Percentiles rank a stretch among this genome's conserved stretches.
These are phyloP conservation scores for Drosophila putrida DNA, from an alignment of 2,888 invertebrate species.

Conservation along the genomic window DNA sequence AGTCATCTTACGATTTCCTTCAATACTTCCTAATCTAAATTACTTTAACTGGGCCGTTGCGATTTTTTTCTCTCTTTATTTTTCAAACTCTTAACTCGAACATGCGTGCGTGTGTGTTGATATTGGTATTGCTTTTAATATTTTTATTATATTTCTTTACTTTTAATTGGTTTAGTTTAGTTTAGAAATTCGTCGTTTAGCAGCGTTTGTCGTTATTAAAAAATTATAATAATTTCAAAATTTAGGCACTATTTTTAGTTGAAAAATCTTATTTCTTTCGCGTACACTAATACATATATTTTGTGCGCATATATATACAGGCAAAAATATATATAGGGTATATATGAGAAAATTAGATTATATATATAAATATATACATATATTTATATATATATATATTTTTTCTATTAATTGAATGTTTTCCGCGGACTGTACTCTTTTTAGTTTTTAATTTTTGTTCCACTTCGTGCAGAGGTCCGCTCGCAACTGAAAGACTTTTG, in stretches of 20 bases:
- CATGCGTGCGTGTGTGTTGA: conserved; percentile 64
- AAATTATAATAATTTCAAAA: conserved; percentile 52
- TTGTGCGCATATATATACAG: conserved; percentile 51
- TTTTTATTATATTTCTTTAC: conserved; percentile 35
- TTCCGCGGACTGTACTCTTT: conserved; percentile 85
- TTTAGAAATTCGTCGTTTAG: conserved; percentile 54
- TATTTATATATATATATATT: conserved; percentile 55
- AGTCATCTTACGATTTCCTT: conserved; percentile 81
- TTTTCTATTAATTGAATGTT: conserved; percentile 80
- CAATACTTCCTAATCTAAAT: conserved; percentile 45
- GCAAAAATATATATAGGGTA: conserved; percentile 68
- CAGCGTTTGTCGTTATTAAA: conserved; percentile 67
- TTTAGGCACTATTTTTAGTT: conserved; percentile 75
- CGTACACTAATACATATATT: conserved; percentile 75
- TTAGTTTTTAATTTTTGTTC: conserved; percentile 83
- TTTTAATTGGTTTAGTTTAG: conserved; percentile 18
- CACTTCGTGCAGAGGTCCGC: conserved; percentile 86
- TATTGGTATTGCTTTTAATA: conserved; percentile 26
- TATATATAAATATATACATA: conserved; percentile 59
- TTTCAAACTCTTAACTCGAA: conserved; percentile 63
- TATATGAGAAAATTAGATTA: conserved; percentile 73
- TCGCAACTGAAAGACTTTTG: conserved; percentile 85
- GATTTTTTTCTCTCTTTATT: conserved; percentile 20
- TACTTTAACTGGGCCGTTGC: conserved; percentile 53
- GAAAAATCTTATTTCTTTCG: conserved; percentile 71